These are phyloP conservation scores for Natrix natrix DNA, from an alignment of 2,797 vertebrate species.

Conservation along the genomic window DNA sequence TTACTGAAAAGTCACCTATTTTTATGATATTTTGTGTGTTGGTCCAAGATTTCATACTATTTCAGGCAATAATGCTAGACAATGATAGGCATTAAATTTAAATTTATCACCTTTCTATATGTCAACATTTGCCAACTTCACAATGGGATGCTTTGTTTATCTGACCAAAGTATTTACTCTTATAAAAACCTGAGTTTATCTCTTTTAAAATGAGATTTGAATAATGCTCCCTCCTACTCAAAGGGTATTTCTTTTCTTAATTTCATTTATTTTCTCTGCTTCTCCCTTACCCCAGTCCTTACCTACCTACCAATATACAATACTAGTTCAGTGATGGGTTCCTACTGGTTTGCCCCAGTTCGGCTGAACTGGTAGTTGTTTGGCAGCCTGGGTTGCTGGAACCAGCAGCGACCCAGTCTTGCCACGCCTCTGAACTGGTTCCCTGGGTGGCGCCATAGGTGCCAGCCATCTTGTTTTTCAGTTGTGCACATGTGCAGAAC, in stretches of 20 bases:
- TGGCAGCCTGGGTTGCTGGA: too few species aligned
- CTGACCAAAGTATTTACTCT: neutral
- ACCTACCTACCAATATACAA: neutral
- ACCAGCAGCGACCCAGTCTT: too few species aligned
- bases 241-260: neutral
- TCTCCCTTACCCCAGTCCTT: neutral
- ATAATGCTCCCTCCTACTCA: slow-evolving; percentile 34
- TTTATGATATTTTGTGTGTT: neutral
- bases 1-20: neutral
- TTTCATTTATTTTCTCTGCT: neutral
- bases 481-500: too few species aligned
- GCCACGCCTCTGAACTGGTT: too few species aligned
- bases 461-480: too few species aligned
- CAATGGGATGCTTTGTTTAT: neutral
- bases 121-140: neutral
- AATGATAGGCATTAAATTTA: neutral
- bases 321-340: too few species aligned
- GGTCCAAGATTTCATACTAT: neutral
- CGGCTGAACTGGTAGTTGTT: too few species aligned
- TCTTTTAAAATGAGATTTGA: slow-evolving; percentile 6
- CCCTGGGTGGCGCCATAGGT: too few species aligned
- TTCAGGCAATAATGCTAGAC: neutral
- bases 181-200: neutral
- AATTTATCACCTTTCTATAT: neutral
- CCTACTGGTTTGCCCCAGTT: too few species aligned